Evolutionary conservation across 2,888 invertebrate species (phyloP), one percentile per base, ranked within the genome.

Genomic region (Arge pagana): DNA sequence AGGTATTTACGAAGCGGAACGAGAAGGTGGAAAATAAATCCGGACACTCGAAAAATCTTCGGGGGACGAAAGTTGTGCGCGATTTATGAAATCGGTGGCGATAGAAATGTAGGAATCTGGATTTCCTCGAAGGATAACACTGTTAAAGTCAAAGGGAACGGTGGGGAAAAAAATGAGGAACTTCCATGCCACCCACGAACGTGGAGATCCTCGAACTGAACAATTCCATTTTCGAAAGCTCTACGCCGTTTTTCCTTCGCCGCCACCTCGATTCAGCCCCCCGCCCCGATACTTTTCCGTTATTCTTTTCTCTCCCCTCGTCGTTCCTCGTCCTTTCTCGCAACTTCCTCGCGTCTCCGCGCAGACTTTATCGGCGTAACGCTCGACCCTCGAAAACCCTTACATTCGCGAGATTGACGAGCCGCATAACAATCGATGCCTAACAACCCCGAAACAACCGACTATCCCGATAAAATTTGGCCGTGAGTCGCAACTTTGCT

Each of bases 381-480:
- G 21, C 15, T 15, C 15, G 45, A 45, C 30, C 45, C 45, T 35
- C n/a, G n/a, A n/a, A 45, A 35, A 35, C 23, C 45, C 45, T 23
- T 21, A 31, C 28, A 42, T 42, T 42, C 42, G 31, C 42, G 13
- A 31, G 45, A 45, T 45, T 45, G 45, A 45, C 45, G 45, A 35
- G 45, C 45, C 33, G 45, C 45, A 45, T 45, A 31, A 45, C 45
- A 45, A 45, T 45, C 45, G 45, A 45, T 45, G 45, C 45, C 45
- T 35, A 45, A 45, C 45, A 45, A 45, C 33, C 45, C 21, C 33
- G 31, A 45, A 45, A 45, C 45, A 45, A 45, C 45, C 16, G 45
- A 10, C 45, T 45, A n/a, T 10, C 45, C n/a, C n/a, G n/a, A n/a
- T n/a, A n/a, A n/a, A n/a, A n/a, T n/a, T n/a, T n/a, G n/a, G n/a